Percentiles rank a stretch among this genome's conserved stretches.
phyloP scores from a whole-genome alignment of 2,797 vertebrate species.

The Lepidocolaptes lacrymiger region DNA sequence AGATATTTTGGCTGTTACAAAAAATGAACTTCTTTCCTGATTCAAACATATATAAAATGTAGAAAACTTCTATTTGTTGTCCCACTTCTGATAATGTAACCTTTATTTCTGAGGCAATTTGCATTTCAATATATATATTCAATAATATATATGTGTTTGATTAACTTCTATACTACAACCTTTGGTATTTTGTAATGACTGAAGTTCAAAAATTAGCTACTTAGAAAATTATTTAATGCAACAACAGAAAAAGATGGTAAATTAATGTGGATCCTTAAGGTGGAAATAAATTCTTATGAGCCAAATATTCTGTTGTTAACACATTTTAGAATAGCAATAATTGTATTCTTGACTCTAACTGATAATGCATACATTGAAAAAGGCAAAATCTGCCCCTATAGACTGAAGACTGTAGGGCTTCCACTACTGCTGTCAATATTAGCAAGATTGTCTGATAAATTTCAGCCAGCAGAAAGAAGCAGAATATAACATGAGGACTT shows the following conservation, averaged over 20 bases:
- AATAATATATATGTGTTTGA: not conserved
- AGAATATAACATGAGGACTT: not conserved
- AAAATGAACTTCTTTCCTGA: not conserved
- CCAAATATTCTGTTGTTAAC: not conserved
- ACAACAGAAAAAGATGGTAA: not conserved
- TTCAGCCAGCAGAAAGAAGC: not conserved
- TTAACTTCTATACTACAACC: not conserved
- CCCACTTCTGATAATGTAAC: not conserved
- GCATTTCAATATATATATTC: not conserved
- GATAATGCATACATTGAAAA: not conserved
- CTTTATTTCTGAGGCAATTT: not conserved
- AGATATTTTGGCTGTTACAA: not conserved
- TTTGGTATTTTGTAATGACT: not conserved
- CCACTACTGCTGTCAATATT: not conserved
- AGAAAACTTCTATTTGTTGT: not conserved
- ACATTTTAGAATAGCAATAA: not conserved
- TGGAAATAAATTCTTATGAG: not conserved
- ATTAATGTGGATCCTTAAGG: not conserved
- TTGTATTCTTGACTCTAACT: accelerated
- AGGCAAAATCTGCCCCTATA: not conserved
- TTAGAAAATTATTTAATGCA: not conserved
- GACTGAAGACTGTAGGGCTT: not conserved
- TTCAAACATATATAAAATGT: not conserved
- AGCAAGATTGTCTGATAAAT: not conserved
- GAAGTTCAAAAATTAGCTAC: not conserved